Base-by-base conservation (phyloP, 2,888 invertebrate species). In the Gonocerus acuteangulatus region DNA sequence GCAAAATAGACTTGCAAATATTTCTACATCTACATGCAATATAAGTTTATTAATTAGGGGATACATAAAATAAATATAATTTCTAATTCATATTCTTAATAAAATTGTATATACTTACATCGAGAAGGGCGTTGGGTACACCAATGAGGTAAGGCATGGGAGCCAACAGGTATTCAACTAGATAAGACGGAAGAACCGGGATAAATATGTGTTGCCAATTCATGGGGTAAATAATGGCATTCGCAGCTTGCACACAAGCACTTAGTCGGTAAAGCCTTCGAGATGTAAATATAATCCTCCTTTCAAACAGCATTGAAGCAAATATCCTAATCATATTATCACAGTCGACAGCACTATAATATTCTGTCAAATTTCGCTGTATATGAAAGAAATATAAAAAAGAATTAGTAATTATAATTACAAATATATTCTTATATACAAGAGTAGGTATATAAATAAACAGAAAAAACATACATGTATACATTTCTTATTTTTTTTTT, bases 111-210 rank as follows among this genome's bases (percentile, higher is more conserved):
- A 19, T 15, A 66, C 62, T 68, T 63, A 69, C 70, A 65, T 67
- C 64, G 6, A 68, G 58, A 19, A 70, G 64, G 22, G 66, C 60
- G 42, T 68, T 82, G 67, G 95, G 95, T 65, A 96, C 92, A 64
- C 97, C 97, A 71, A 97, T 95, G 48, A 97, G 79, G 78, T 90
- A 97, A 48, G 97, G 97, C 96, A 97, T 97, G 1, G 97, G 97
- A 13, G 97, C 97, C 69, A 87, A 79, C 67, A 94, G 77, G 74
- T 92, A 92, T 75, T 95, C 96, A 68, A 89, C 85, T 65, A 96
- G 80, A 72, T 88, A 84, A 73, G 85, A 82, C 19, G 96, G 95
- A 71, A 96, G 77, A 69, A 97, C 88, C 57, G 96, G 96, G 75
- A 97, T 95, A 75, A 91, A 97, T 72, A 97, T 92, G 72, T 96